Conservation (phyloP, 2,113 vertebrate species). For the Sylvietta virens region DNA sequence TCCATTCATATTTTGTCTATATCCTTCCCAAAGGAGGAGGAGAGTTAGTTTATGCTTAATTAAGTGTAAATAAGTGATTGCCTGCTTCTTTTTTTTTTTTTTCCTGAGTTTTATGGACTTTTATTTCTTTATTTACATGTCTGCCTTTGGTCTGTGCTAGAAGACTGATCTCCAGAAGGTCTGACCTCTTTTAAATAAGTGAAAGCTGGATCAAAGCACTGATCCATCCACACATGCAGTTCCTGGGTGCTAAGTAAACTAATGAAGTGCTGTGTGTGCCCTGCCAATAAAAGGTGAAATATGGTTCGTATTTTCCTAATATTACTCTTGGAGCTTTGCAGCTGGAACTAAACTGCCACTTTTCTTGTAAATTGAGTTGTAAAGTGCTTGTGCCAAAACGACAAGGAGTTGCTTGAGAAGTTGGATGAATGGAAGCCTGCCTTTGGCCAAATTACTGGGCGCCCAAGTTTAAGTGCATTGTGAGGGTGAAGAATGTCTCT, state of each 20-base stretch:
- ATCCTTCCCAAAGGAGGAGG: slow-evolving; percentile 57
- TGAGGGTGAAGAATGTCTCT: slow-evolving; percentile 41
- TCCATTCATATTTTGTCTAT: slow-evolving; percentile 51
- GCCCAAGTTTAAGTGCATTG: slow-evolving; percentile 16
- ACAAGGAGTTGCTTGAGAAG: slow-evolving; percentile 46
- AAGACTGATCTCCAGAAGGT: slow-evolving; percentile 42
- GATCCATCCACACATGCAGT: not conserved
- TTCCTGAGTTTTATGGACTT: not conserved
- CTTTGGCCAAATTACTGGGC: slow-evolving; percentile 38
- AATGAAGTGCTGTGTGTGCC: slow-evolving; percentile 16
- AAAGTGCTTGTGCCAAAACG: slow-evolving; percentile 51
- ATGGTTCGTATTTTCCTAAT: slow-evolving; percentile 46
- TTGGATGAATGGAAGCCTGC: slow-evolving; percentile 36
- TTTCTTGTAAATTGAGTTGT: slow-evolving; percentile 56
- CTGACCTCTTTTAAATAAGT: not conserved
- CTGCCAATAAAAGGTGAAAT: slow-evolving; percentile 45
- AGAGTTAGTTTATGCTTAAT: slow-evolving; percentile 72
- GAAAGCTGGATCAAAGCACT: slow-evolving; percentile 50
- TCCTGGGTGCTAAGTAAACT: slow-evolving; percentile 59
- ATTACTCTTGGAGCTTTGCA: slow-evolving; percentile 48
- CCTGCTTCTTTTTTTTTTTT: not conserved
- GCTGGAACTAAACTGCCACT: slow-evolving; percentile 6
- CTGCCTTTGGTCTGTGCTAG: slow-evolving; percentile 25
- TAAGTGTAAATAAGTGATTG: slow-evolving; percentile 71
- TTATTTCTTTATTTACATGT: not conserved